Evolutionary conservation across 1,140 invertebrate genomes (phyloP).

Genomic region (Brachionus koreanus): DNA sequence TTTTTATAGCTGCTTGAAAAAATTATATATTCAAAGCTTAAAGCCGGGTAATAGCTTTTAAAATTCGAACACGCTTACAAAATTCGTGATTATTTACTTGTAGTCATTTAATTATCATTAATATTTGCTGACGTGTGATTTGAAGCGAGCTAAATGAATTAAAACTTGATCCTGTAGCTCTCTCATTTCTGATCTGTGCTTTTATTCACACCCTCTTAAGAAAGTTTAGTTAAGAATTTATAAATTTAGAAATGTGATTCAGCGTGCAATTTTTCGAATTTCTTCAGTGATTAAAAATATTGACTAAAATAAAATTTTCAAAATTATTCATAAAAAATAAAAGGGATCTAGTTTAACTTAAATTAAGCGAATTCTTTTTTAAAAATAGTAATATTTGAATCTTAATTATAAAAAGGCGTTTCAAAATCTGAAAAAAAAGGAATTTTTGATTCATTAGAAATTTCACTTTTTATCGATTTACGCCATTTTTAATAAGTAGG

Average conservation of each 20-base stretch:
- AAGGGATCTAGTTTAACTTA: not conserved
- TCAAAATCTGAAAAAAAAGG: not conserved
- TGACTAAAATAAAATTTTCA: not conserved
- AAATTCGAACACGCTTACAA: not conserved
- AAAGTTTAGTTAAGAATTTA: not conserved
- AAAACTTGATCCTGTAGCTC: not conserved
- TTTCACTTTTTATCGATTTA: not conserved
- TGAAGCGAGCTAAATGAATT: not conserved
- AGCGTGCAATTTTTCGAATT: constrained; percentile 11
- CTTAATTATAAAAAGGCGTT: not conserved
- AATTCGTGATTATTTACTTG: not conserved
- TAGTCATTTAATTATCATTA: constrained; percentile 4
- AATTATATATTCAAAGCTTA: constrained; percentile 37
- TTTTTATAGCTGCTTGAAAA: constrained; percentile 3
- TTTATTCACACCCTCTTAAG: not conserved
- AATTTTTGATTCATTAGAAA: not conserved
- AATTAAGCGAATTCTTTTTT: not conserved
- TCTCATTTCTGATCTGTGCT: not conserved
- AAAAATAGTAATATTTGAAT: not conserved
- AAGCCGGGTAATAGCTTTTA: not conserved
- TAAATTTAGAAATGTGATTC: not conserved
- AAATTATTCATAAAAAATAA: not conserved
- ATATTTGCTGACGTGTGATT: constrained; percentile 25
- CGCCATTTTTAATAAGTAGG: too few species aligned
- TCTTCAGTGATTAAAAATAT: not conserved